These are phyloP conservation scores for Danaus plexippus DNA, from an alignment of 1,140 invertebrate species.

Conservation along the genomic window DNA sequence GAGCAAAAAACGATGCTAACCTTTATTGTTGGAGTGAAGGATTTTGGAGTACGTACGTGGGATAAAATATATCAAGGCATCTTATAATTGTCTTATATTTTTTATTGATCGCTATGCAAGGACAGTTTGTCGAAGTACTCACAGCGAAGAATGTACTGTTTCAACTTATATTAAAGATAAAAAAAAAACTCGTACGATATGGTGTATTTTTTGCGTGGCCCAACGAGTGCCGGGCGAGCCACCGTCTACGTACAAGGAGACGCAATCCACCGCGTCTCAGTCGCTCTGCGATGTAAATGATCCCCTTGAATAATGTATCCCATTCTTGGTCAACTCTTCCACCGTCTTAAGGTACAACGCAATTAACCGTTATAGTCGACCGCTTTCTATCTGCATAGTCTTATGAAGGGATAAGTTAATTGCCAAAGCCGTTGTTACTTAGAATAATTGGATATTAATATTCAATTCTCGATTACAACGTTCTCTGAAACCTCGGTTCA, in stretches of 20 bases:
- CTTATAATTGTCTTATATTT: constrained; percentile 27
- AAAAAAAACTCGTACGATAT: constrained; percentile 49
- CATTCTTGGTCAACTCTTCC: constrained; percentile 58
- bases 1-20: constrained; percentile 18
- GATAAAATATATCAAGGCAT: constrained; percentile 31
- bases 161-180: constrained; percentile 27
- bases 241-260: constrained; percentile 53
- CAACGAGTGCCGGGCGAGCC: constrained; percentile 54
- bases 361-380: constrained; percentile 63
- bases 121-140: constrained; percentile 31
- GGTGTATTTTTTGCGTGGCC: constrained; percentile 49
- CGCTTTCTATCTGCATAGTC: constrained; percentile 54
- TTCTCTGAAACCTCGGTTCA: too few species aligned
- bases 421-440: constrained; percentile 27
- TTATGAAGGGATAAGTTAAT: constrained; percentile 45
- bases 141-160: constrained; percentile 29
- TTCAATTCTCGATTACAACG: too few species aligned
- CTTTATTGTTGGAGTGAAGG: constrained; percentile 22
- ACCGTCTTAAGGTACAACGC: constrained; percentile 57
- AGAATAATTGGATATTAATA: too few species aligned
- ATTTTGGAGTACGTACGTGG: constrained; percentile 29
- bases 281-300: constrained; percentile 63
- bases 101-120: constrained; percentile 31
- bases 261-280: constrained; percentile 53
- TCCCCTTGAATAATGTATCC: constrained; percentile 68